Evolutionary conservation across 2,888 invertebrate species (phyloP).

Genomic region (Amphiduros pacificus): DNA sequence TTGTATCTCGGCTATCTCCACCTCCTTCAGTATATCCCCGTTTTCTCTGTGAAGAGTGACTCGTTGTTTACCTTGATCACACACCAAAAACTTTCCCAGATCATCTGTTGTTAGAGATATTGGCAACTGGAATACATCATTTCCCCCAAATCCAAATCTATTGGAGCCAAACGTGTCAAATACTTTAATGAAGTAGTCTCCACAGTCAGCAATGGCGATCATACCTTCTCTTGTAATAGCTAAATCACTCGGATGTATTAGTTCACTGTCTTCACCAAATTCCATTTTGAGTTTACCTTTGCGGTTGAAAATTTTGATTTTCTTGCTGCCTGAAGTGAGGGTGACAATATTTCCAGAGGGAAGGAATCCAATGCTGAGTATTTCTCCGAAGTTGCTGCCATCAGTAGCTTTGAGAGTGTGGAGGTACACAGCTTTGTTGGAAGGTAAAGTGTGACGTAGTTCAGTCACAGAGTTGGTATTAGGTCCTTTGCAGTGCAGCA

Average conservation of each 20-base stretch:
- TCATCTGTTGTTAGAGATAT: conserved; percentile 23
- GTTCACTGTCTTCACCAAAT: conserved; percentile 27
- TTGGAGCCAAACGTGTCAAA: conserved; percentile 24
- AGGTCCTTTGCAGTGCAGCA: conserved; percentile 18
- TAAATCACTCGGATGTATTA: conserved; percentile 27
- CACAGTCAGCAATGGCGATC: conserved; percentile 28
- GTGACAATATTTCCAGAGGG: conserved; percentile 22
- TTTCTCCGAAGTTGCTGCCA: conserved; percentile 14
- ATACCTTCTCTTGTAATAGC: conserved; percentile 23
- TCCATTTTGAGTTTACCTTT: conserved; percentile 21
- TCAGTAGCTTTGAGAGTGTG: conserved; percentile 17
- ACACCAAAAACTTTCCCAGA: conserved; percentile 25
- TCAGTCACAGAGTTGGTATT: conserved; percentile 5
- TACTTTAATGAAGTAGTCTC: conserved; percentile 13
- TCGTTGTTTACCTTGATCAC: conserved; percentile 27
- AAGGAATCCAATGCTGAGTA: conserved; percentile 20
- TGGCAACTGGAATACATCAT: conserved; percentile 22
- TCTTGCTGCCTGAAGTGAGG: conserved; percentile 18
- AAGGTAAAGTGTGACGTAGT: conserved; percentile 16
- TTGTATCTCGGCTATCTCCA: conserved; percentile 16
- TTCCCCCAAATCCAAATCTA: conserved; percentile 16
- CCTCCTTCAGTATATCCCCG: conserved; percentile 22
- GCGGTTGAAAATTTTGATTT: conserved; percentile 22
- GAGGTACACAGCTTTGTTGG: conserved; percentile 23
- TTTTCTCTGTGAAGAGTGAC: conserved; percentile 22